Base-by-base conservation (phyloP, 1,140 invertebrate species). In the Cylas formicarius region DNA sequence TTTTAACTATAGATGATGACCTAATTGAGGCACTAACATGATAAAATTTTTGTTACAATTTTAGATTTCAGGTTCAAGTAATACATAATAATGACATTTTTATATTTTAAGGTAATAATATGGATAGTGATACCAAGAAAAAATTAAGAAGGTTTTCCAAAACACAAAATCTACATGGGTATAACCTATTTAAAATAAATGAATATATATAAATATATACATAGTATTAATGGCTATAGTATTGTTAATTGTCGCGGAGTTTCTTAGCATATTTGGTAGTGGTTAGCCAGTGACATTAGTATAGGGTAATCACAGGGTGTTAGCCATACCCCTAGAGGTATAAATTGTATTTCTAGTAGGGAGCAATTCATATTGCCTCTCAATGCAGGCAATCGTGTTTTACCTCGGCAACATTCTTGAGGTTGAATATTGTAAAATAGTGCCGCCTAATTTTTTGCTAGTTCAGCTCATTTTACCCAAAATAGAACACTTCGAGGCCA, bases 291-390 rank as follows among this genome's bases (percentile, higher is more conserved):
- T 63, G 58, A 63, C 51, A 43, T 45, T 62, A 62, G 57, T 55
- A 53, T 66, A 66, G 62, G 63, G 49, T 60, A 57, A 60, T 55
- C 52, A 66, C 63, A 66, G 63, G 63, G 63, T 66, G 56, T 66
- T n/a, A 64, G 61, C 52, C 64, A 54, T 66, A 63, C 63, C 63
- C n/a, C 63, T 63, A 59, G 55, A 55, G 44, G 57, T 61, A 59
- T 57, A 57, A 53, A 58, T 43, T 48, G 38, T 50, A 36, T 58
- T 52, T 55, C 45, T 53, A 50, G 26, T 19, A 31, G 38, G 44
- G 40, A 47, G 32, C 21, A 32, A 46, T 52, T 52, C 48, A 50
- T 55, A 54, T 50, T 44, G n/a, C n/a, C 53, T 48, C 35, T 52
- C 20, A 28, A 44, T 43, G 35, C 43, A 53, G 44, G 45, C 48